Conservation (phyloP, 1,140 invertebrate species). For the Bombus confusus region DNA sequence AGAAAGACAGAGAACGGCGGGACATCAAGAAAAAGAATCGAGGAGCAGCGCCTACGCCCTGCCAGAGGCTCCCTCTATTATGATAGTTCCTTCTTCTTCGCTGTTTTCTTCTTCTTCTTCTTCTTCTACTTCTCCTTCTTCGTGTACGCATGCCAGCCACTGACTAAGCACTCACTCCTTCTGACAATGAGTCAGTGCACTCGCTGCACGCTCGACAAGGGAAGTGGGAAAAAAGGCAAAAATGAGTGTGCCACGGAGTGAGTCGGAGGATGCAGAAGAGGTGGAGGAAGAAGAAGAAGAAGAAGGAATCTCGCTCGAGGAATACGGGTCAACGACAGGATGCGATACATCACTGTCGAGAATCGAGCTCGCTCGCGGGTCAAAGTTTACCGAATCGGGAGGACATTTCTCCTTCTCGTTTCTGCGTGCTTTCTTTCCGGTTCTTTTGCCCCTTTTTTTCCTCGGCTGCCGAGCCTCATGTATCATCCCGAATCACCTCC, state of each 20-base stretch:
- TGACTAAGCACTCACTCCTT: conserved; percentile 64
- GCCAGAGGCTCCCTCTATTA: conserved; percentile 64
- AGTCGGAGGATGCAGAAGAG: conserved; percentile 21
- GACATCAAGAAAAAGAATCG: conserved; percentile 58
- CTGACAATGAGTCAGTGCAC: conserved; percentile 72
- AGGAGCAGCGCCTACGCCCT: conserved; percentile 62
- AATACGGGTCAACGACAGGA: conserved; percentile 68
- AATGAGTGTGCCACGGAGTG: conserved; percentile 40
- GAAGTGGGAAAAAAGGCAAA: conserved; percentile 54
- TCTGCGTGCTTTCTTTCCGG: conserved; percentile 34
- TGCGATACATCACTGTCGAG: conserved; percentile 72
- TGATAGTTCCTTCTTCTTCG: conserved; percentile 60
- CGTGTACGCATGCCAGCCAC: conserved; percentile 69
- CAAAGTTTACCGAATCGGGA: conserved; percentile 71
- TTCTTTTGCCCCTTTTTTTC: neutral
- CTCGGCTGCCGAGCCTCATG: neutral
- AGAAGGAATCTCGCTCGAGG: conserved; percentile 59
- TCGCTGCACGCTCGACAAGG: conserved; percentile 60
- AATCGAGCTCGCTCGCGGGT: conserved; percentile 61
- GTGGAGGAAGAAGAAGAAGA: conserved; percentile 25
- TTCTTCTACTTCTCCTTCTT: conserved; percentile 66
- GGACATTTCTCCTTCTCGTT: conserved; percentile 52
- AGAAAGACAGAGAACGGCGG: conserved; percentile 49
- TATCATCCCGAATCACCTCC: conserved; percentile 37
- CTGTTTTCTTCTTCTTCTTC: conserved; percentile 59